These are phyloP conservation scores for Gambusia affinis DNA, from an alignment of 2,113 vertebrate species.

Conservation along the genomic window DNA sequence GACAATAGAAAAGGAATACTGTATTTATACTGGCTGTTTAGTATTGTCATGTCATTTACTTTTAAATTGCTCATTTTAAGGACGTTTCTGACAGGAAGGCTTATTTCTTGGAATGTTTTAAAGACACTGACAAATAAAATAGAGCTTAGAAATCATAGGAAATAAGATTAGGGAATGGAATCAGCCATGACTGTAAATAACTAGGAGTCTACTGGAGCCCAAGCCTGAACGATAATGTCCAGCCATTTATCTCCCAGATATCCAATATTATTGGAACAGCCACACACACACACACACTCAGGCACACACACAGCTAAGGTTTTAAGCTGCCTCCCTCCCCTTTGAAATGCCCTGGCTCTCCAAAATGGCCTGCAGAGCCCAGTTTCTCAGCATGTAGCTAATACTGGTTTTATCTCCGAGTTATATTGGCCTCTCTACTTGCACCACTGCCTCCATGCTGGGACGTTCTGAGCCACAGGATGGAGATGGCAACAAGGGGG, in stretches of 20 bases:
- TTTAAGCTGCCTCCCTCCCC: conserved; percentile 15
- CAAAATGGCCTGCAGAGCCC: conserved; percentile 55
- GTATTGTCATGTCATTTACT: not conserved
- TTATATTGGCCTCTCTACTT: conserved; percentile 74
- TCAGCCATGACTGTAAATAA: conserved; percentile 6
- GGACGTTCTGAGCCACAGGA: conserved; percentile 43
- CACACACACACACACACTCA: not conserved
- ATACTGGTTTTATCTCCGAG: conserved; percentile 73
- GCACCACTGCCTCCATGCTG: conserved; percentile 52
- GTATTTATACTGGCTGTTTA: not conserved
- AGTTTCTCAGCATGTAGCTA: conserved; percentile 71
- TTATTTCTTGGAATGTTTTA: not conserved
- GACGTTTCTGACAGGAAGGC: not conserved
- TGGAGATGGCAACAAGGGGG: not conserved
- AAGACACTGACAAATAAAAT: not conserved
- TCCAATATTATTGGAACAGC: conserved; percentile 55
- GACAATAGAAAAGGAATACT: not conserved
- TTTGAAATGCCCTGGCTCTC: conserved; percentile 41
- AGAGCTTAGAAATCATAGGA: not conserved
- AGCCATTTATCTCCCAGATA: conserved; percentile 53
- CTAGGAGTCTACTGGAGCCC: not conserved
- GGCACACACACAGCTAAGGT: conserved; percentile 4
- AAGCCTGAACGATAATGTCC: conserved; percentile 12
- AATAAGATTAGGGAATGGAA: conserved; percentile 10
- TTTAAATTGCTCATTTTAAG: not conserved